A percentile compares a stretch with the other conserved stretches of the same genome.
Conservation (phyloP, 2,888 invertebrate species). For the Eudasyphora cyanicolor region DNA sequence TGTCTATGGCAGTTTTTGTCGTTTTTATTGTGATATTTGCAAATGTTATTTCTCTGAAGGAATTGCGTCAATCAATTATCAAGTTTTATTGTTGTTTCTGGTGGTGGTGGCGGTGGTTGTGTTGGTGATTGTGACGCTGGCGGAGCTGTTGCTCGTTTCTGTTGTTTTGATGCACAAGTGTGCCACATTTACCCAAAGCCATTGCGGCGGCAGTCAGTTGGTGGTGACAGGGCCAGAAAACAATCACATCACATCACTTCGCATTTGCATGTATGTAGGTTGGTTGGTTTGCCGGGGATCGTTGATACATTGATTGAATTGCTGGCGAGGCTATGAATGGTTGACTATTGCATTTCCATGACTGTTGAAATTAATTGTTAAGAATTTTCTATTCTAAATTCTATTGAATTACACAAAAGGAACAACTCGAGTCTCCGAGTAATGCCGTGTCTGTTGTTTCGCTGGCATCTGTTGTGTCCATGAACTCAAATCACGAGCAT, state of each 20-base stretch:
- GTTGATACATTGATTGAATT: not conserved
- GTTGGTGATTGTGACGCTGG: not conserved
- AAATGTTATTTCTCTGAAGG: conserved; percentile 37
- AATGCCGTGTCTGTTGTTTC: too few relatives aligned
- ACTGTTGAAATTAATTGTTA: not conserved
- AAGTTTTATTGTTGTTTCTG: conserved; percentile 24
- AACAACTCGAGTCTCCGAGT: not conserved
- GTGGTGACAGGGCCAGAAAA: conserved; percentile 15
- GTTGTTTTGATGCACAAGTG: conserved; percentile 49
- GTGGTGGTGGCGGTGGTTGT: not conserved
- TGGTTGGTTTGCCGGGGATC: not conserved
- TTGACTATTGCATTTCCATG: not conserved
- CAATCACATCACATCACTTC: conserved; percentile 20
- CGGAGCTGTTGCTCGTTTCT: too few relatives aligned
- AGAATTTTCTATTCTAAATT: too few relatives aligned
- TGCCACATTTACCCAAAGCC: conserved; percentile 52
- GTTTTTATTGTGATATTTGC: conserved; percentile 48
- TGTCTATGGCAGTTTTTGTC: not conserved
- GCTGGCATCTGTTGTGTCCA: conserved; percentile 7
- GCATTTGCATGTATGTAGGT: conserved; percentile 19
- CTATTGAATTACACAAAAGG: not conserved
- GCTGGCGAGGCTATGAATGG: not conserved
- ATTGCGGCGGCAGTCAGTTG: too few relatives aligned
- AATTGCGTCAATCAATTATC: conserved; percentile 66
- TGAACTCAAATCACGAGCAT: conserved; percentile 10